Base-by-base conservation (phyloP, 2,888 invertebrate genomes). In the Galeruca laticollis region DNA sequence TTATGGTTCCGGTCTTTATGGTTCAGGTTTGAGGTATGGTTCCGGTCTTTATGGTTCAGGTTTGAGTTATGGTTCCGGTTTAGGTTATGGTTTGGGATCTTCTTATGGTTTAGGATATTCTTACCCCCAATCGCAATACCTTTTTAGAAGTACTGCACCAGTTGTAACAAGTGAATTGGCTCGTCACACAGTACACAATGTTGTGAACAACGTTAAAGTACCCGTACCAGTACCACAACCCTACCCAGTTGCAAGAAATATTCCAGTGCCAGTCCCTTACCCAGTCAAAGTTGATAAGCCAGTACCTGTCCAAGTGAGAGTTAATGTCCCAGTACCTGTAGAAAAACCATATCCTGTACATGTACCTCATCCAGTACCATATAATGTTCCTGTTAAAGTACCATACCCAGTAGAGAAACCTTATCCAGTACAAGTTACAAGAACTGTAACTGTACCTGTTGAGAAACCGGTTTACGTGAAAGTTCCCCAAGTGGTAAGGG, bases 331-430 rank as follows among this genome's bases (percentile, higher is more conserved):
- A 51, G 74, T 76, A 5, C 79, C 78, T 61, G 81, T 82, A 20
- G 79, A 82, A 35, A 81, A 76, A 71, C 82, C 83, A 21, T 79
- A 79, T 63, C 79, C 82, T 54, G 82, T 82, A 10, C 76, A 77
- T 35, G 81, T 82, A 61, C 77, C 82, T n/a, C 77, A 77, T 10
- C 77, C 76, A 62, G 78, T 80, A 2, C 80, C 80, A 51, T 78
- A 79, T 49, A 76, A 72, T 11, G 76, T 74, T 9, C 70, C 52
- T 54, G 79, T 76, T n/a, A 73, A 66, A 57, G 79, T 79, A 49
- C 74, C 78, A 52, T 73, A 71, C 51, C 80, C 81, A 37, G 80
- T 81, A 8, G 81, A 80, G 60, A 81, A 76, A 73, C 82, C 83
- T 35, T 82, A 82, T 73, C 77, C 79, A 47, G 80, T 80, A 9